Evolutionary conservation across 2,888 invertebrate genomes (phyloP), one percentile per base, ranked within the genome.

Genomic region (Callinectes sapidus): DNA sequence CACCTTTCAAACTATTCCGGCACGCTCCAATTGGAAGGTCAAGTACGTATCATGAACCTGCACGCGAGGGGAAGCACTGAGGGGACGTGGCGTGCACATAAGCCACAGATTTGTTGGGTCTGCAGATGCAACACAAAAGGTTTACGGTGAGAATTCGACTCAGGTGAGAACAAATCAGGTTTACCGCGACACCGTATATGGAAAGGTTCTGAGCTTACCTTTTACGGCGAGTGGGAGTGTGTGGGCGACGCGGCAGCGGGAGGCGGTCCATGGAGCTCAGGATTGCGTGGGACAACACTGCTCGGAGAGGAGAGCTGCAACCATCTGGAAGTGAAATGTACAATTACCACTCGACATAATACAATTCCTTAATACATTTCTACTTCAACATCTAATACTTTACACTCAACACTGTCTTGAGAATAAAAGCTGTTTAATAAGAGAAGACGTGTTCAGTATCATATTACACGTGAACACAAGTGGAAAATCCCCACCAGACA

Each of bases 101-200:
- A 81, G 81, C 81, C 81, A 81, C 81, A 81, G 16, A 81, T 35
- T 81, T 81, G 81, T 35, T 35, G 81, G 81, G 13, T 35, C 16
- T 2, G 35, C 81, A 35, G n/a, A 81, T 35, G 32, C 35, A n/a
- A 8, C 77, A 81, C 81, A 81, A 81, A 81, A 16, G 81, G 35
- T 81, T 81, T 35, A 16, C 81, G 35, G n/a, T 32, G 81, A 81
- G 81, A 35, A 81, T 81, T 81, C 32, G 35, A 81, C 81, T 35
- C 81, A 81, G 81, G 81, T 81, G 81, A 18, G 81, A 71, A 81
- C 81, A 81, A 81, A 81, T 81, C 81, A 81, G 35, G 81, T 81
- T 81, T 71, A 71, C 13, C 35, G 81, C 5, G 35, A 81, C 71
- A n/a, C 81, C 81, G 13, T 81, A 81, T 81, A 2, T 35, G 35